Conservation (phyloP, 1,140 invertebrate species). For the Epicauta chinensis region DNA sequence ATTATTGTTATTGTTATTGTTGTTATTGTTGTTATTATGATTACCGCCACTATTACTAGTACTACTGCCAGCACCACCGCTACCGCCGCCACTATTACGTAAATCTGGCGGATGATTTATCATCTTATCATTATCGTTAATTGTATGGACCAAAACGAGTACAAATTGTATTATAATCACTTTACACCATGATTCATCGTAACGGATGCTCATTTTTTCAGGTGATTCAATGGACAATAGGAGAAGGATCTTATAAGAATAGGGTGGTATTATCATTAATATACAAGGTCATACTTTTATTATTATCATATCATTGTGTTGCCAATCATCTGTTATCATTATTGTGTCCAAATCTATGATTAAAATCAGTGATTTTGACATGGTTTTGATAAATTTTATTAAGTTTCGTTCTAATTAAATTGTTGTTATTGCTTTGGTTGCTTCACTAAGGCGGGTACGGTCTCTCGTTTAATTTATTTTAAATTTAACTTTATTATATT, state of each 20-base stretch:
- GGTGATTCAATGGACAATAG: constrained; percentile 4
- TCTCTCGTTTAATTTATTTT: constrained; percentile 7
- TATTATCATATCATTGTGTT: background rate
- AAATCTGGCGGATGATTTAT: background rate
- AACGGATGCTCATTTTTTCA: constrained; percentile 12
- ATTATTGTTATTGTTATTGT: constrained; percentile 1
- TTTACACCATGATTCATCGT: constrained; percentile 17
- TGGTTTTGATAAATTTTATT: constrained; percentile 19
- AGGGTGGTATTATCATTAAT: background rate
- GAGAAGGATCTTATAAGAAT: constrained; percentile 6
- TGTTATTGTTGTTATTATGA: background rate
- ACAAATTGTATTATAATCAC: constrained; percentile 25
- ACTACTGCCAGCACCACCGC: too few relatives aligned
- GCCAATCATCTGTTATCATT: constrained; percentile 18
- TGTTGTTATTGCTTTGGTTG: constrained; percentile 15
- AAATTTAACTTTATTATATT: constrained; percentile 19
- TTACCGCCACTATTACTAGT: too few relatives aligned
- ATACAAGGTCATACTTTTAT: constrained; percentile 11
- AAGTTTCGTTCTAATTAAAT: background rate
- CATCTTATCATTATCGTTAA: constrained; percentile 8
- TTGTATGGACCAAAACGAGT: constrained; percentile 14
- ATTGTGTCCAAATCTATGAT: constrained; percentile 42
- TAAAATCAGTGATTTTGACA: constrained; percentile 39
- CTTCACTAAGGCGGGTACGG: constrained; percentile 3
- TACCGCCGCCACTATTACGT: too few relatives aligned